Evolutionary conservation across 2,797 vertebrate species (phyloP), one percentile per base, ranked within the genome.

Genomic region (Hyperoplus immaculatus): DNA sequence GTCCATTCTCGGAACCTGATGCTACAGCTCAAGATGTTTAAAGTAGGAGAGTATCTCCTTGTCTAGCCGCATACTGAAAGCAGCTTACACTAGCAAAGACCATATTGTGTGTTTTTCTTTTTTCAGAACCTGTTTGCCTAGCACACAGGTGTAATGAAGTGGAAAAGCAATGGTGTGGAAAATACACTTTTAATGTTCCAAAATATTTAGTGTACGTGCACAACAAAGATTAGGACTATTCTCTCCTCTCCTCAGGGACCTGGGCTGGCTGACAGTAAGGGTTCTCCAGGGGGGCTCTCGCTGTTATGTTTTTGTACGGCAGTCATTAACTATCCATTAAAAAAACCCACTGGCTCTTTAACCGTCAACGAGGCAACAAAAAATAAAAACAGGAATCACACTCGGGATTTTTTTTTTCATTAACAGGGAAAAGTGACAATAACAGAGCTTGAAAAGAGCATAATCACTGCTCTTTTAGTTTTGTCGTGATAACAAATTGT

Each of bases 271-370:
- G 78, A 77, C 89, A 78, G 86, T 73, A n/a, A 49, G 67, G 81
- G 77, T 86, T 81, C 88, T 84, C 78, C 12, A 62, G 87, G 82
- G 80, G 82, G 80, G 76, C 71, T 86, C 36, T 78, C 84, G 80
- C 67, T 85, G 75, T 86, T 80, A 49, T 76, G 84, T 80, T 88
- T 29, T 77, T 63, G 51, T 76, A 82, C 78, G 1, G 84, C 78
- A 84, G 83, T 85, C 88, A 86, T 91, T 91, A 89, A 90, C 70
- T 66, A 87, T 84, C 88, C 89, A 92, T 91, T 91, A 89, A 87
- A 87, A 29, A 90, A 85, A 77, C 4, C 18, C 87, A 78, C 81
- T 76, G 87, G 85, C 85, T 92, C 79, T 81, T 85, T 81, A 85
- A 88, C 86, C 77, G 86, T 88, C 88, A 90, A 82, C 83, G 76